Base-by-base conservation (phyloP, 2,888 invertebrate species). In the Capitulum mitella region DNA sequence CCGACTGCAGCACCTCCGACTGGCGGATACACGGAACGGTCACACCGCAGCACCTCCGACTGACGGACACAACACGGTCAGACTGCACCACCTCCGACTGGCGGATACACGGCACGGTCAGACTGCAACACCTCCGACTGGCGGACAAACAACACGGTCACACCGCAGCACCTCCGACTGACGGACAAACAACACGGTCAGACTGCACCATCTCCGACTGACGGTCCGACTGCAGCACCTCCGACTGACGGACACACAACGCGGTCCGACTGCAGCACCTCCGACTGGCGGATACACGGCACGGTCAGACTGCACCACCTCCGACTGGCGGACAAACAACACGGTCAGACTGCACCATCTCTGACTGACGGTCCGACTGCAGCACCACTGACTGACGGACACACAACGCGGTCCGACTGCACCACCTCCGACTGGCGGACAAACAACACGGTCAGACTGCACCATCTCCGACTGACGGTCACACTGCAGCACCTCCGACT, bases 1-100 rank as follows among this genome's bases (percentile, higher is more conserved):
- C 22, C 70, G n/a, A 29, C 37, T 70, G 29, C 34, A 70, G 70
- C 70, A 37, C 22, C 22, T 70, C 70, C 70, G 70, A 70, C 70
- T 70, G 70, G n/a, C 26, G 58, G 58, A 6, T 26, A 14, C 54
- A 26, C 54, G 54, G 3, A 10, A 26, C 22, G 3, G 12, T 54
- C 26, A 54, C 54, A 54, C 54, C 8, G 46, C 46, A 46, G 10
- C 6, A 54, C 54, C 3, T 22, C 12, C 16, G 54, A 5, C 12
- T 22, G 19, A 10, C 16, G 3, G 3, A 54, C 54, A 54, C 22
- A 19, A 54, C 54, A 54, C 54, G 19, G 3, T 22, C 54, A 26
- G 54, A 22, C 16, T 26, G 5, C 54, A 54, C 54, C 16, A 14
- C 12, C 54, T 19, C 54, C 5, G 54, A 22, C 3, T 54, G 19